These are phyloP conservation scores for Motacilla alba DNA, from an alignment of 2,113 vertebrate genomes.

Conservation along the genomic window DNA sequence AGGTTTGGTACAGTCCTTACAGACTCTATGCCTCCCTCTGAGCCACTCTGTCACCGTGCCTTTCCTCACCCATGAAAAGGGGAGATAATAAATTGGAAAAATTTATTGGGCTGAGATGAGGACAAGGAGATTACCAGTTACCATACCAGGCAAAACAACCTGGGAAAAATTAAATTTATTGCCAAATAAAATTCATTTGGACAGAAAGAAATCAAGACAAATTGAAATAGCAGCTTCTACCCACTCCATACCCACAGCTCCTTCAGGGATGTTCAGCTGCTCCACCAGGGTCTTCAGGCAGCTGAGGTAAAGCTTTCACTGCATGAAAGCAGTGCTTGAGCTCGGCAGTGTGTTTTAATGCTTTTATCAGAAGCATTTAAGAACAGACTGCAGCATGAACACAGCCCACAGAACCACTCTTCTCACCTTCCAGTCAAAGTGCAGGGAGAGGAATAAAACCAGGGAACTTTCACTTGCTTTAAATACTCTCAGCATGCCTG, in stretches of 20 bases:
- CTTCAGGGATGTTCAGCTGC: not conserved
- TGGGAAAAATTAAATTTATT: not conserved
- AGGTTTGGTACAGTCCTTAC: not conserved
- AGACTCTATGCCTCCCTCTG: not conserved
- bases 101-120: not conserved
- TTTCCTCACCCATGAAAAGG: not conserved
- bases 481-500: not conserved
- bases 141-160: not conserved
- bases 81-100: not conserved
- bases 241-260: accelerated
- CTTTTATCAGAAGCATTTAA: not conserved
- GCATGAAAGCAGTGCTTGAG: not conserved
- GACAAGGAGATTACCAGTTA: not conserved
- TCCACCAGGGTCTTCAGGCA: not conserved
- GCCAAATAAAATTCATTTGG: not conserved
- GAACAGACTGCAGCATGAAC: not conserved
- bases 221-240: not conserved
- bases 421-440: not conserved
- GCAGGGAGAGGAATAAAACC: not conserved
- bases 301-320: not conserved
- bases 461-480: not conserved
- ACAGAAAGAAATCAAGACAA: not conserved
- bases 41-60: accelerated
- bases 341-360: not conserved
- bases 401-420: not conserved